Conservation (phyloP, 2,113 vertebrate species). For the Ptilonorhynchus violaceus region DNA sequence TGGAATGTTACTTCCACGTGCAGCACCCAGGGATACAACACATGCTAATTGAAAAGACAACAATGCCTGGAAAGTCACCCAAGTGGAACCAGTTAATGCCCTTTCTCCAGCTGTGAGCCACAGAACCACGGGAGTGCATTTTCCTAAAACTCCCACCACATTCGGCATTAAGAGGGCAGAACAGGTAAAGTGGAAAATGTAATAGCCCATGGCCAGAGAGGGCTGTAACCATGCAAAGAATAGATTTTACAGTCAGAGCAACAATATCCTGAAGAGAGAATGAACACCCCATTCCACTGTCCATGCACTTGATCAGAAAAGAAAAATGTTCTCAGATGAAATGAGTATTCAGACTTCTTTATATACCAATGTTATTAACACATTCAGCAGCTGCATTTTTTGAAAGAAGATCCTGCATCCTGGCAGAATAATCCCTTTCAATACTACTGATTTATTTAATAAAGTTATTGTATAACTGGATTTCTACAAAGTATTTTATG, state of each 20-base stretch:
- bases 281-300: background rate
- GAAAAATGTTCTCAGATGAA: background rate
- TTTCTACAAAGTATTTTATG: background rate
- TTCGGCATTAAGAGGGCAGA: background rate
- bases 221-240: background rate
- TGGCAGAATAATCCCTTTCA: background rate
- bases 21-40: accelerated
- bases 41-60: background rate
- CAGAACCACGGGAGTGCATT: accelerated
- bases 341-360: background rate
- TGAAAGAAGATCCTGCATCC: background rate
- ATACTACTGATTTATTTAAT: background rate
- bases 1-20: background rate
- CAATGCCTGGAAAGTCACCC: background rate
- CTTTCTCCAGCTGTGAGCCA: background rate
- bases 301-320: background rate
- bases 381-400: background rate
- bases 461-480: background rate
- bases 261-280: background rate
- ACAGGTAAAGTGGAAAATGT: background rate
- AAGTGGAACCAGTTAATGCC: accelerated
- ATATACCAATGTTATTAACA: background rate
- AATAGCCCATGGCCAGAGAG: background rate
- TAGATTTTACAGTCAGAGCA: background rate
- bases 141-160: background rate